A percentile compares a stretch with the other conserved stretches of the same genome.
Evolutionary conservation across 2,888 invertebrate species (phyloP).

Genomic region (Stenotaenia linearis): DNA sequence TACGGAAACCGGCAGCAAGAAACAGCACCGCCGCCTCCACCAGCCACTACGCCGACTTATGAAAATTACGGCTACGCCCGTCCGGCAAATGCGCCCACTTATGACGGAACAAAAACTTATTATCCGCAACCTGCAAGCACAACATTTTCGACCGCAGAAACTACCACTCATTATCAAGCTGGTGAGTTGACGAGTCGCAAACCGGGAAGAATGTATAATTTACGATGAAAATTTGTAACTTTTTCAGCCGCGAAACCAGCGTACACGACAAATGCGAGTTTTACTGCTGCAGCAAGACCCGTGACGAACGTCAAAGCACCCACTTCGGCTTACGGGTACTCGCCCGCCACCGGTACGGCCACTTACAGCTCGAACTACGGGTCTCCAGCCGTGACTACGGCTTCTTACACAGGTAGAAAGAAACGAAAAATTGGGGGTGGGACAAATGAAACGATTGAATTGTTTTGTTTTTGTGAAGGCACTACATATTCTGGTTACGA

Average conservation of each 20-base stretch:
- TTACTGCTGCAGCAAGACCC: constrained; percentile 41
- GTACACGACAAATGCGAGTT: constrained; percentile 43
- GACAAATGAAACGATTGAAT: constrained; percentile 28
- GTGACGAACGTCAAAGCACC: constrained; percentile 42
- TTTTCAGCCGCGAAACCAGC: constrained; percentile 42
- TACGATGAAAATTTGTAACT: background rate
- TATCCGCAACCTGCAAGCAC: constrained; percentile 72
- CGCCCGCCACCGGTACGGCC: constrained; percentile 36
- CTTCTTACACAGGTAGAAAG: constrained; percentile 41
- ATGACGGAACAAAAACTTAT: constrained; percentile 76
- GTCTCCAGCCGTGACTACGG: constrained; percentile 37
- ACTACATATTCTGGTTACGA: constrained; percentile 65
- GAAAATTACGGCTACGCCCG: constrained; percentile 32
- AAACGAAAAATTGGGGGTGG: background rate
- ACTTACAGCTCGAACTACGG: constrained; percentile 38
- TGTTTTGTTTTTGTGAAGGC: background rate
- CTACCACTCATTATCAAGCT: constrained; percentile 45
- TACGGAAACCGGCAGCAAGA: constrained; percentile 34
- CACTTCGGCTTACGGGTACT: constrained; percentile 35
- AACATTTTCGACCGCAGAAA: constrained; percentile 57
- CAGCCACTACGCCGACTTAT: constrained; percentile 37
- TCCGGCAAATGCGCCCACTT: constrained; percentile 48
- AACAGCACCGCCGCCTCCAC: constrained; percentile 37
- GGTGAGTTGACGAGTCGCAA: too few species aligned
- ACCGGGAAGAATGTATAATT: background rate